A percentile compares a stretch with the other conserved stretches of the same genome.
Evolutionary conservation across 2,113 vertebrate genomes (phyloP).

Genomic region (Arizona elegans): DNA sequence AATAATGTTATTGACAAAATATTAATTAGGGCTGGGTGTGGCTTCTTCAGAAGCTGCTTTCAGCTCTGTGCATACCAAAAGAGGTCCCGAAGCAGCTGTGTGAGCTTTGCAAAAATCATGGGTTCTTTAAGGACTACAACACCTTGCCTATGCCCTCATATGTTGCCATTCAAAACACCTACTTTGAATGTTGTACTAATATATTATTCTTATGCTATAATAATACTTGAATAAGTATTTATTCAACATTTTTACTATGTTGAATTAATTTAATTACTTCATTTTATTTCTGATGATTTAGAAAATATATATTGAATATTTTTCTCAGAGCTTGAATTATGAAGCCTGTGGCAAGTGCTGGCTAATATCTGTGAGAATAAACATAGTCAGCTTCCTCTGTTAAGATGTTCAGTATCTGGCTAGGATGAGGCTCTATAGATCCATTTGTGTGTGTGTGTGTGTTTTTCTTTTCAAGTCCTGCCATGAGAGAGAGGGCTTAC

Average conservation of each 20-base stretch:
- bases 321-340: not conserved
- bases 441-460: slow-evolving; percentile 12
- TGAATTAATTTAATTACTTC: not conserved
- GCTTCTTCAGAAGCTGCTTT: not conserved
- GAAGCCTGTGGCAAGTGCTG: not conserved
- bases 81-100: not conserved
- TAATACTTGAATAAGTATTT: not conserved
- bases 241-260: not conserved
- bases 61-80: not conserved
- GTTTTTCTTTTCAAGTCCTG: slow-evolving; percentile 17
- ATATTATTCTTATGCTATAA: not conserved
- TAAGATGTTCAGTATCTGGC: not conserved
- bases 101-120: not conserved
- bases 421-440: not conserved
- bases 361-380: not conserved
- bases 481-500: slow-evolving; percentile 11
- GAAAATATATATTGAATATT: not conserved
- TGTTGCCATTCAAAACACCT: not conserved
- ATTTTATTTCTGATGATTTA: not conserved
- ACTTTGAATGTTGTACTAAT: not conserved
- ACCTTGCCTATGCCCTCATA: not conserved
- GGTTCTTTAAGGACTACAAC: not conserved
- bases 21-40: not conserved
- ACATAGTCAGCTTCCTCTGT: not conserved
- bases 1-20: not conserved